phyloP scores from a whole-genome alignment of 2,888 invertebrate species.

The Acronicta alni region DNA sequence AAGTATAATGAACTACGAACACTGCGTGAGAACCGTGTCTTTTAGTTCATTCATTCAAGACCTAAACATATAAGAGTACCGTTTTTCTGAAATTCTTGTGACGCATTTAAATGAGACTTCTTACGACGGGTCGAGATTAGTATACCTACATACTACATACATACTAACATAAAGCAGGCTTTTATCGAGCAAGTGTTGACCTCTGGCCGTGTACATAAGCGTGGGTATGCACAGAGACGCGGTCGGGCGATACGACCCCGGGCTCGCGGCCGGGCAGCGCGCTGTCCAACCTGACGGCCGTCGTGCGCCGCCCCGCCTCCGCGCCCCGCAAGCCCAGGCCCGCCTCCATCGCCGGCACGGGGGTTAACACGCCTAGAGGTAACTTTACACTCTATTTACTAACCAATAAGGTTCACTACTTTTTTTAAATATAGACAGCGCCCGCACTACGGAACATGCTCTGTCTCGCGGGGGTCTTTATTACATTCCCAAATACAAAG shows the following conservation, averaged over 20 bases:
- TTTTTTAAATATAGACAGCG: no score
- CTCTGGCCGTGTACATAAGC: slow-evolving; percentile 58
- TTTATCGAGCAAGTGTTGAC: slow-evolving; percentile 20
- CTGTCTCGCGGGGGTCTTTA: no score
- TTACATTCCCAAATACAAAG: no score
- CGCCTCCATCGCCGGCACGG: slow-evolving; percentile 94
- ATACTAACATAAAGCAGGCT: slow-evolving; percentile 14
- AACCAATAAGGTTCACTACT: no score
- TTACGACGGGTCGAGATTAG: no score
- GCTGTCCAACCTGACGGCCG: slow-evolving; percentile 91
- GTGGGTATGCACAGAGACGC: slow-evolving; percentile 89
- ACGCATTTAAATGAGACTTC: no score
- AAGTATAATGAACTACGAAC: no score
- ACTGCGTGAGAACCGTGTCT: no score
- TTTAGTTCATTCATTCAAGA: no score
- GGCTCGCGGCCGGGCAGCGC: slow-evolving; percentile 96
- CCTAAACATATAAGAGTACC: no score
- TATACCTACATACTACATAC: neutral
- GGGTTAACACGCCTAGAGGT: slow-evolving; percentile 91
- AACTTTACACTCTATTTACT: slow-evolving; percentile 28
- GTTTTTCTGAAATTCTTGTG: no score
- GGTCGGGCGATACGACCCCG: slow-evolving; percentile 93
- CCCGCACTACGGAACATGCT: no score
- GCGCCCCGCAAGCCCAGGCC: slow-evolving; percentile 91
- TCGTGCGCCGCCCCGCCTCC: slow-evolving; percentile 87